Evolutionary conservation across 2,888 invertebrate genomes (phyloP), one percentile per base, ranked within the genome.

Genomic region (Lapara coniferarum): DNA sequence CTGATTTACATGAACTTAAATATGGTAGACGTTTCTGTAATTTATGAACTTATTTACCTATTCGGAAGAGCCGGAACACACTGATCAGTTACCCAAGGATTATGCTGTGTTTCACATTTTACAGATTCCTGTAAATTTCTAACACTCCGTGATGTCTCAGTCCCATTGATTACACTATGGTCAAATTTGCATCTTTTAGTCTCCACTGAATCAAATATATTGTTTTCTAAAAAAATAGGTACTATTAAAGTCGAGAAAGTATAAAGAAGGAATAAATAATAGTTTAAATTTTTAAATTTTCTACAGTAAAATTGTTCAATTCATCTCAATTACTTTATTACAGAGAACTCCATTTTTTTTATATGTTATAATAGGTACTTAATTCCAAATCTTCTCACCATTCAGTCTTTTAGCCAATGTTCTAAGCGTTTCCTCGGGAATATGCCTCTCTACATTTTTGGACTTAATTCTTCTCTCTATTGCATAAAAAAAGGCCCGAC

Each of bases 381-480:
- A 55, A 19, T 14, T 2, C 10, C 55, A 55, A 55, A 12, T 53
- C 8, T 10, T 68, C 77, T 69, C 67, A 86, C 86, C 79, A 70
- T 78, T 77, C 70, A 86, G 78, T 78, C 85, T 86, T 66, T 82
- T 77, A 1, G 77, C 77, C n/a, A 86, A 77, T 69, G 79, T 75
- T 49, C 74, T 78, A 25, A 84, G 69, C 58, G 82, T 77, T 44
- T 81, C 78, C 14, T 79, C 77, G 53, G 78, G 74, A 69, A 85
- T 77, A 51, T 78, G 75, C 74, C 84, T 74, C 49, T 79, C 78
- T 1, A 80, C 69, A 30, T 81, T 81, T 69, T 78, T 81, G n/a
- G 73, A 73, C 68, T 79, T 85, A 81, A 85, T 81, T 56, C 78
- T 83, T 69, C 76, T 80, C 16, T 83, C 78, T 49, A 85, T 71